Percentiles rank a stretch among this genome's conserved stretches.
Evolutionary conservation across 2,797 vertebrate species (phyloP).

Genomic region (Macropus fuliginosus): DNA sequence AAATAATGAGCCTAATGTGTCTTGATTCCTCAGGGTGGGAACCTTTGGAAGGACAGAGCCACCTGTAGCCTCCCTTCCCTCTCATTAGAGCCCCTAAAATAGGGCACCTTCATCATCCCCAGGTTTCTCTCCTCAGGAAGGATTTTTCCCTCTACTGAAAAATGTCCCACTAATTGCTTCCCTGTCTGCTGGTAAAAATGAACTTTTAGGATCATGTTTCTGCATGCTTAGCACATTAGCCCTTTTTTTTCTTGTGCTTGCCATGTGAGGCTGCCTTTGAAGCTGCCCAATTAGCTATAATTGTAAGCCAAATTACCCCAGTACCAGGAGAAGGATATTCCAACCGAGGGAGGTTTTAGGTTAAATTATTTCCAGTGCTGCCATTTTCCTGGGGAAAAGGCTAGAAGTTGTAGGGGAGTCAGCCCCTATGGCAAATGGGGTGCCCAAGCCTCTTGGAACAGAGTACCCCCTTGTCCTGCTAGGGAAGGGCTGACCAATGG

Average conservation of each 20-base stretch:
- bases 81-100: slow-evolving; percentile 53
- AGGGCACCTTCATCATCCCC: slow-evolving; percentile 50
- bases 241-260: slow-evolving; percentile 46
- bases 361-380: slow-evolving; percentile 79
- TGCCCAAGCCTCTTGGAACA: slow-evolving; percentile 41
- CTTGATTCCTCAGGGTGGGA: slow-evolving; percentile 62
- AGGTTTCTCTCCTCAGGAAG: slow-evolving; percentile 38
- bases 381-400: slow-evolving; percentile 57
- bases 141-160: slow-evolving; percentile 54
- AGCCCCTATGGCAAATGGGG: not conserved
- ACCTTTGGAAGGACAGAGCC: slow-evolving; percentile 63
- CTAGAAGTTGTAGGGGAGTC: not conserved
- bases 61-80: slow-evolving; percentile 47
- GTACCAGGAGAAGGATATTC: slow-evolving; percentile 70
- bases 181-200: slow-evolving; percentile 68
- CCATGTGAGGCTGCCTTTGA: slow-evolving; percentile 64
- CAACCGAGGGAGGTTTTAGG: slow-evolving; percentile 73
- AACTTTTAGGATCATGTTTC: slow-evolving; percentile 75
- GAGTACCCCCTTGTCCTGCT: not conserved
- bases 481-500: not conserved
- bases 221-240: slow-evolving; percentile 76
- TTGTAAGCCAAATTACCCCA: slow-evolving; percentile 76
- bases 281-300: slow-evolving; percentile 79
- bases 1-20: slow-evolving; percentile 74
- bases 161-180: slow-evolving; percentile 77